These are phyloP conservation scores for Tretioscincus oriximinensis DNA, from an alignment of 2,113 vertebrate species.

Conservation along the genomic window DNA sequence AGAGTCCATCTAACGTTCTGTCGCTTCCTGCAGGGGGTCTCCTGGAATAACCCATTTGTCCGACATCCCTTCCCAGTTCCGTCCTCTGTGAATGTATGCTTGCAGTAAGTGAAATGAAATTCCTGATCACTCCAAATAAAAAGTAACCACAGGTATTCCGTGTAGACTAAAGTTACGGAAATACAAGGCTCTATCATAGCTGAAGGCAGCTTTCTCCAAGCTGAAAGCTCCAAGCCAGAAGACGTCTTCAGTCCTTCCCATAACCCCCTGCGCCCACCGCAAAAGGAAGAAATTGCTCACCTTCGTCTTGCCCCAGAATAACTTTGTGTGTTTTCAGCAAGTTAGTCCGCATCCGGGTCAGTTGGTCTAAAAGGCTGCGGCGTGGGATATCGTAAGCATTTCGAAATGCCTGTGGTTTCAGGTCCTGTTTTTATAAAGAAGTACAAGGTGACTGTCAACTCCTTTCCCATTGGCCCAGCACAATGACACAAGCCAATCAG, in stretches of 20 bases:
- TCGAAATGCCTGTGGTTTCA: conserved; percentile 80
- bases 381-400: conserved; percentile 85
- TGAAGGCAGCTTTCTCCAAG: neutral
- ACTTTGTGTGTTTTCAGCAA: conserved; percentile 78
- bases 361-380: conserved; percentile 76
- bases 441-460: conserved; percentile 31
- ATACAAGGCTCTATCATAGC: neutral
- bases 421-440: conserved; percentile 67
- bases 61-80: no score
- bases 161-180: neutral
- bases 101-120: no score
- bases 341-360: conserved; percentile 83
- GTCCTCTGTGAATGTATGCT: no score
- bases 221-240: neutral
- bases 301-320: conserved; percentile 81
- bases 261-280: neutral
- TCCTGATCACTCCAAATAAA: no score
- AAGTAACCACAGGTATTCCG: neutral
- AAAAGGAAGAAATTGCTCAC: conserved; percentile 52
- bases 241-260: neutral
- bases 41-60: no score
- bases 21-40: no score
- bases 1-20: no score
- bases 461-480: neutral
- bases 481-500: neutral